A percentile compares a stretch with the other conserved stretches of the same genome.
Conservation (phyloP, 1,140 invertebrate species). For the Aphelinus atriplicis region DNA sequence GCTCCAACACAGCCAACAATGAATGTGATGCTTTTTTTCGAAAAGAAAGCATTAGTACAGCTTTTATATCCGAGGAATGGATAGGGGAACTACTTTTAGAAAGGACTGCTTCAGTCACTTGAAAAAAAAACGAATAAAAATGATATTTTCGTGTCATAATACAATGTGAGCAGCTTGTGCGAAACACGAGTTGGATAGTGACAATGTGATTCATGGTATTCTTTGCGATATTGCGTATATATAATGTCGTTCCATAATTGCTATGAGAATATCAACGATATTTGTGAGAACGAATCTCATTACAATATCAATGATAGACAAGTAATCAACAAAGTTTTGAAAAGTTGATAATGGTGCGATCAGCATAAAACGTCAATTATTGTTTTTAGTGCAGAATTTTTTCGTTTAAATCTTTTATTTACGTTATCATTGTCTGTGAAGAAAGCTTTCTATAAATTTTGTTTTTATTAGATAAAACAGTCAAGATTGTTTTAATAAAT, state of each 20-base stretch:
- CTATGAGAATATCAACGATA: background rate
- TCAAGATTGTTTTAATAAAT: background rate
- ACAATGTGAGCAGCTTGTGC: background rate
- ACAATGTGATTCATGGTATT: constrained; percentile 30
- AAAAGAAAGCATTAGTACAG: constrained; percentile 50
- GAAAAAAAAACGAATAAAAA: background rate
- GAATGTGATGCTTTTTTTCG: constrained; percentile 53
- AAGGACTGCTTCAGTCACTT: background rate
- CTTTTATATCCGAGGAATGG: constrained; percentile 39
- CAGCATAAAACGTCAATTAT: constrained; percentile 17
- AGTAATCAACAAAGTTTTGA: constrained; percentile 6
- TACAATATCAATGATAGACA: background rate
- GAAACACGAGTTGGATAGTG: constrained; percentile 12
- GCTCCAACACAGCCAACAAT: constrained; percentile 54
- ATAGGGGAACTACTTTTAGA: constrained; percentile 20
- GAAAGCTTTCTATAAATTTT: constrained; percentile 8
- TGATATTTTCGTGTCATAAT: constrained; percentile 18
- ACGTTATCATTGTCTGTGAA: constrained; percentile 16
- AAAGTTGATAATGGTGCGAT: constrained; percentile 9
- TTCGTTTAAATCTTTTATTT: background rate
- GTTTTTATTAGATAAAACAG: constrained; percentile 2
- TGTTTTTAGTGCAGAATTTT: constrained; percentile 12
- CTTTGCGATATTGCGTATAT: constrained; percentile 14
- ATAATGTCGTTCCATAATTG: constrained; percentile 18
- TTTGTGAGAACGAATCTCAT: background rate